Conservation (phyloP, 1,140 invertebrate genomes). For the Ostrea denselamellosa region DNA sequence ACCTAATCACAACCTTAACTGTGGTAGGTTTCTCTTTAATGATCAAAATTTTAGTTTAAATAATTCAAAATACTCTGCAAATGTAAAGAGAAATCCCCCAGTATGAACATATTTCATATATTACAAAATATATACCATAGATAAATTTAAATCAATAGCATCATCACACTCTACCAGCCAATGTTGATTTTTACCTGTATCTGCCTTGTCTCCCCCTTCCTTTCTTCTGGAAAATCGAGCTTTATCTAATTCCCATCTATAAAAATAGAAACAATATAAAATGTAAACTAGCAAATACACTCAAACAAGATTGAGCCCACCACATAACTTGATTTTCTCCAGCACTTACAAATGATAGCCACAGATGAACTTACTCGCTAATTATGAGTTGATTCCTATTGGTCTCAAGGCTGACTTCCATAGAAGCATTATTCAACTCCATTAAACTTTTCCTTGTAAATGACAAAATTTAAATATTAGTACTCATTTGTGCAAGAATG, state of each 20-base stretch:
- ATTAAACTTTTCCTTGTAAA: conserved; percentile 85
- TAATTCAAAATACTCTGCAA: too few species aligned
- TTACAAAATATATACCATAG: too few species aligned
- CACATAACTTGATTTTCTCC: not conserved
- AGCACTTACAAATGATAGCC: not conserved
- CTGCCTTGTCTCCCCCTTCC: conserved; percentile 48
- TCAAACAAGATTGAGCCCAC: not conserved
- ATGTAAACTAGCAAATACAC: not conserved
- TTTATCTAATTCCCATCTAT: conserved; percentile 45
- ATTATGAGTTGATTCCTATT: conserved; percentile 91
- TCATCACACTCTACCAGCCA: too few species aligned
- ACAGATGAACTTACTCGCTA: conserved; percentile 82
- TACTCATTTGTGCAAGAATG: too few species aligned
- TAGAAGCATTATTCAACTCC: conserved; percentile 90
- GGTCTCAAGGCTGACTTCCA: conserved; percentile 89
- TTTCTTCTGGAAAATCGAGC: conserved; percentile 47
- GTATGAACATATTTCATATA: too few species aligned
- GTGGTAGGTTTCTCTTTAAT: too few species aligned
- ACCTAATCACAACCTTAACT: too few species aligned
- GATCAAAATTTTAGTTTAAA: too few species aligned
- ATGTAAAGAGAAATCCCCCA: too few species aligned
- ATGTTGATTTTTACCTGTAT: not conserved
- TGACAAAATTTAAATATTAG: conserved; percentile 52
- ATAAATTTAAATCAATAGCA: too few species aligned
- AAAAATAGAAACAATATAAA: not conserved